Evolutionary conservation across 1,140 invertebrate genomes (phyloP).

Genomic region (Trichoplusia ni): DNA sequence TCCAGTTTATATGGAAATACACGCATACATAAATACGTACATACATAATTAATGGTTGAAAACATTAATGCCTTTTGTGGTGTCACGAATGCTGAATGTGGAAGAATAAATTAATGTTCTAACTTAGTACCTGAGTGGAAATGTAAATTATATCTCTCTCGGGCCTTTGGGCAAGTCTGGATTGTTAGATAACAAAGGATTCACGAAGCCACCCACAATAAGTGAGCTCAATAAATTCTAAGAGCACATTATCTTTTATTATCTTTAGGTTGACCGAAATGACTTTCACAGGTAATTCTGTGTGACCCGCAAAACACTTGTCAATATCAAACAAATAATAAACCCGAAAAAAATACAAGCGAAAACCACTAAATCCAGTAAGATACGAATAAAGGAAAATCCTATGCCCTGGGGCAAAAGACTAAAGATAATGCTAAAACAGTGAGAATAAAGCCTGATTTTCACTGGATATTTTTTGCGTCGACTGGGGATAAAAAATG

Average conservation of each 20-base stretch:
- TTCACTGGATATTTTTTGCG: slow-evolving; percentile 20
- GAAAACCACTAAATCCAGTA: slow-evolving; percentile 1
- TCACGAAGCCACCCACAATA: no score
- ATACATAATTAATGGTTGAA: slow-evolving; percentile 8
- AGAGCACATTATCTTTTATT: no score
- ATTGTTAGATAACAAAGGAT: no score
- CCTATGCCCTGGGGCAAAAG: slow-evolving; percentile 7
- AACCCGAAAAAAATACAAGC: not conserved
- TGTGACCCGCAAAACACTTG: not conserved
- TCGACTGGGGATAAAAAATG: slow-evolving; percentile 16
- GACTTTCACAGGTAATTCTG: no score
- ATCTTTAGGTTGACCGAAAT: no score
- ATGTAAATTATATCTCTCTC: not conserved
- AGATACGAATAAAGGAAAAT: slow-evolving; percentile 26
- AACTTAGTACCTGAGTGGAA: no score
- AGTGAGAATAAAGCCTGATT: slow-evolving; percentile 23
- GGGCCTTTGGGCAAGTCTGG: no score
- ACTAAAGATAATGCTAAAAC: slow-evolving; percentile 30
- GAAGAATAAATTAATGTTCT: slow-evolving; percentile 7
- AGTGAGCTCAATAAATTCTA: no score
- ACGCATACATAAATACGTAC: not conserved
- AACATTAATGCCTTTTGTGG: slow-evolving; percentile 9
- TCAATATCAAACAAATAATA: not conserved
- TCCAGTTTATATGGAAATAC: slow-evolving; percentile 1
- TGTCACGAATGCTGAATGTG: not conserved